A percentile compares a stretch with the other conserved stretches of the same genome.
phyloP scores from a whole-genome alignment of 2,888 invertebrate species.

The Cataglyphis cursor region DNA sequence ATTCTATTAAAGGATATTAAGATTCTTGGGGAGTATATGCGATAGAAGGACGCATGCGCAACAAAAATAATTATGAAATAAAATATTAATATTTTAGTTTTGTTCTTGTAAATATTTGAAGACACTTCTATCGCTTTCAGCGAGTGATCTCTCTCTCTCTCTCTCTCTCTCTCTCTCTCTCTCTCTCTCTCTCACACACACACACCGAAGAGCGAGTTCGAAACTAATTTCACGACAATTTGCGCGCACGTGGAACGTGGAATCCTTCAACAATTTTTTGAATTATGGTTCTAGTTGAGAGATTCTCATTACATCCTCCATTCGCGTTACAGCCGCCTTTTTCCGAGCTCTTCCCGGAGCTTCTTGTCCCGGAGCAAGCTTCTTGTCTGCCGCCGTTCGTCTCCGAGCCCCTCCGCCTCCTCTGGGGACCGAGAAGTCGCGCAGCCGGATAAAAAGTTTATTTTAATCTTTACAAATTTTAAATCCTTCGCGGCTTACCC shows the following conservation, averaged over 20 bases:
- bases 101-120: constrained; percentile 48
- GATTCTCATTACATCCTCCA: constrained; percentile 58
- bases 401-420: constrained; percentile 44
- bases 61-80: constrained; percentile 22
- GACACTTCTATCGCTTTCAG: constrained; percentile 13
- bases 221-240: constrained; percentile 81
- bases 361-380: constrained; percentile 63
- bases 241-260: constrained; percentile 65
- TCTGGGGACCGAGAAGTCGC: constrained; percentile 64
- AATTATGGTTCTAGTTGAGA: constrained; percentile 58
- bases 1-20: constrained; percentile 5
- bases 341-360: constrained; percentile 62
- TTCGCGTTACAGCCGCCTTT: constrained; percentile 59
- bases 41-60: neutral
- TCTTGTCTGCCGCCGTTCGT: constrained; percentile 50
- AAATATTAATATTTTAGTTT: constrained; percentile 1
- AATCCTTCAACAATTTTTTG: constrained; percentile 71
- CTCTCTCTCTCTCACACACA: neutral
- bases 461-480: constrained; percentile 85
- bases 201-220: constrained; percentile 46
- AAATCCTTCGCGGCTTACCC: constrained; percentile 78
- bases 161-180: too few relatives aligned
- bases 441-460: constrained; percentile 83
- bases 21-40: neutral
- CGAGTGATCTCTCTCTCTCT: neutral